These are phyloP conservation scores for Alethe castanea DNA, from an alignment of 2,113 vertebrate species.

Conservation along the genomic window DNA sequence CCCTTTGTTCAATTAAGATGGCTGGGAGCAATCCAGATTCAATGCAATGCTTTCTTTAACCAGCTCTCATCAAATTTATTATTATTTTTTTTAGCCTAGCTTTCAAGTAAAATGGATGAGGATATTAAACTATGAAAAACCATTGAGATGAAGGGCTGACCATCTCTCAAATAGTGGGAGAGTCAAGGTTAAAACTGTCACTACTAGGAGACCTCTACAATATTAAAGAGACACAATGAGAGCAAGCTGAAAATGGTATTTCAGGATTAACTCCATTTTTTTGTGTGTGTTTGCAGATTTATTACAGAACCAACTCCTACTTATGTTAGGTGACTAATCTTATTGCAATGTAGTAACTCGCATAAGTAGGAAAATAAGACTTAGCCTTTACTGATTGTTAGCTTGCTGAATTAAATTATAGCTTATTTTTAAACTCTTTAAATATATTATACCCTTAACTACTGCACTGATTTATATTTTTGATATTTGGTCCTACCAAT, in stretches of 20 bases:
- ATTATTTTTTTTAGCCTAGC: neutral
- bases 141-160: neutral
- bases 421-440: neutral
- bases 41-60: constrained; percentile 16
- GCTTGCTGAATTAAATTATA: neutral
- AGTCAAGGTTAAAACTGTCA: constrained; percentile 32
- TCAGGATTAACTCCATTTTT: neutral
- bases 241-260: constrained; percentile 45
- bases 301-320: constrained; percentile 43
- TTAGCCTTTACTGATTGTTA: constrained; percentile 3
- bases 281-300: constrained; percentile 13
- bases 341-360: neutral
- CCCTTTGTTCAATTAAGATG: constrained; percentile 54
- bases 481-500: neutral
- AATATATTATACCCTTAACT: neutral
- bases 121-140: neutral
- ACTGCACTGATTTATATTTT: neutral
- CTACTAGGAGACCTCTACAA: constrained; percentile 1
- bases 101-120: constrained; percentile 30
- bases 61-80: constrained; percentile 26
- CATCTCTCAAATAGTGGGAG: neutral
- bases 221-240: constrained; percentile 44
- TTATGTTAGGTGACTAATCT: constrained; percentile 49
- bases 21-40: constrained; percentile 30
- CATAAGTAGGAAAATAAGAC: constrained; percentile 6